Conservation (phyloP, 2,113 vertebrate genomes). For the Phylloscopus trochilus region DNA sequence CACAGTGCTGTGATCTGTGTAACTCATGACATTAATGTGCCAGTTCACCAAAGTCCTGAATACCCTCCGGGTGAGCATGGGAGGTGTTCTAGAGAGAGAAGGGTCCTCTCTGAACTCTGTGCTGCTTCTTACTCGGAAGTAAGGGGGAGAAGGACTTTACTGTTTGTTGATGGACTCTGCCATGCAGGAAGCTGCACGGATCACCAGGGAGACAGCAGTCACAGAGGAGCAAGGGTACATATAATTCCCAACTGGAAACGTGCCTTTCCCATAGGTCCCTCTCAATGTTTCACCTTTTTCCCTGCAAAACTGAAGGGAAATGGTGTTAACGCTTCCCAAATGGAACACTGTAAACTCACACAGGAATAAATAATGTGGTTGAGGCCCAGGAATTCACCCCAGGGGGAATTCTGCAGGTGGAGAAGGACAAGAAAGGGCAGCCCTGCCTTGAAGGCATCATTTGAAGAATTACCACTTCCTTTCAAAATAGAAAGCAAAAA, state of each 20-base stretch:
- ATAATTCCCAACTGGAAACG: neutral
- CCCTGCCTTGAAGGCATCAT: slow-evolving; percentile 1
- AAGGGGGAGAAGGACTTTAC: neutral
- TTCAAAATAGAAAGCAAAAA: slow-evolving; percentile 4
- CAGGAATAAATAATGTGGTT: slow-evolving; percentile 45
- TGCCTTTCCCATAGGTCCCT: neutral
- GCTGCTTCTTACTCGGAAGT: neutral
- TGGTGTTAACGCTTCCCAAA: neutral
- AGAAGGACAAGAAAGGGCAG: neutral
- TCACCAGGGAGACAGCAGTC: neutral
- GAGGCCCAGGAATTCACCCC: slow-evolving; percentile 24
- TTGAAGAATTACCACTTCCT: slow-evolving; percentile 50
- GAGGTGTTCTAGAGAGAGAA: neutral
- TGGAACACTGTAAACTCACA: neutral
- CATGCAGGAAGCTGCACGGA: neutral
- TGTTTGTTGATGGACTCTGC: neutral
- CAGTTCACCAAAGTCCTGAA: neutral
- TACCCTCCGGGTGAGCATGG: neutral
- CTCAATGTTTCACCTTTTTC: neutral
- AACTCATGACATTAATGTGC: neutral
- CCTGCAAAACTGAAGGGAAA: neutral
- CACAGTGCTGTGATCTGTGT: neutral
- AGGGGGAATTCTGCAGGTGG: neutral
- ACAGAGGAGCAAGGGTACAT: neutral
- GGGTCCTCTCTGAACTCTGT: neutral